A percentile compares a stretch with the other conserved stretches of the same genome.
These are phyloP conservation scores for Vimba vimba DNA, from an alignment of 2,113 vertebrate species.

Conservation along the genomic window DNA sequence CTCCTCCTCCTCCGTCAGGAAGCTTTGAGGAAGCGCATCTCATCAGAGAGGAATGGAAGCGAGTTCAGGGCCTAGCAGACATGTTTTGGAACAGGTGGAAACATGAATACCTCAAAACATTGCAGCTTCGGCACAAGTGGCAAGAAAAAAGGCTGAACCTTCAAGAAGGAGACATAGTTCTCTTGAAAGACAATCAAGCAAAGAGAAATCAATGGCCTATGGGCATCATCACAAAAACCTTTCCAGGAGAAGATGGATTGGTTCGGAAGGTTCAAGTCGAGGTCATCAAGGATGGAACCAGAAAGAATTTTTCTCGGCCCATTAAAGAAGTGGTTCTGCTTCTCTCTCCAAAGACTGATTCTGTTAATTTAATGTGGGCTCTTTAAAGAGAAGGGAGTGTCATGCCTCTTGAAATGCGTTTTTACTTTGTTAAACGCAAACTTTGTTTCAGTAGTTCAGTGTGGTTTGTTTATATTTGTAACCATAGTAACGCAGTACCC, in stretches of 20 bases:
- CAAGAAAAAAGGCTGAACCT: background rate
- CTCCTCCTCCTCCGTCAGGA: too few species aligned
- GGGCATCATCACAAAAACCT: slow-evolving; percentile 26
- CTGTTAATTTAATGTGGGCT: background rate
- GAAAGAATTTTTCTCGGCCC: background rate
- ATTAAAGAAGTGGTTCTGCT: slow-evolving; percentile 26
- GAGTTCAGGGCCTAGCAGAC: background rate
- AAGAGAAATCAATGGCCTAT: slow-evolving; percentile 41
- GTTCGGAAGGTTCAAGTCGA: slow-evolving; percentile 39
- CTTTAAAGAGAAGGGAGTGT: too few species aligned
- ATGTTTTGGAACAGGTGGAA: slow-evolving; percentile 1
- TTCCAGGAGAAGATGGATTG: slow-evolving; percentile 13
- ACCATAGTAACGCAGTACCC: too few species aligned
- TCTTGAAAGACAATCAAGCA: slow-evolving; percentile 34
- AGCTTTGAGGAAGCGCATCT: too few species aligned
- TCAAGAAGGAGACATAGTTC: slow-evolving; percentile 26
- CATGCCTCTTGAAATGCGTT: too few species aligned
- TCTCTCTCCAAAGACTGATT: background rate
- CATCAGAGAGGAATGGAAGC: background rate
- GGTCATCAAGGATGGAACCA: slow-evolving; percentile 5
- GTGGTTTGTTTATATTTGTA: too few species aligned
- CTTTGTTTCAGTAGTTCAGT: too few species aligned
- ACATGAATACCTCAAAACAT: background rate
- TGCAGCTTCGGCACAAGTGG: background rate
- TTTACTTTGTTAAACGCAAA: too few species aligned